Evolutionary conservation across 2,888 invertebrate genomes (phyloP).

Genomic region (Xanthia icteritia): DNA sequence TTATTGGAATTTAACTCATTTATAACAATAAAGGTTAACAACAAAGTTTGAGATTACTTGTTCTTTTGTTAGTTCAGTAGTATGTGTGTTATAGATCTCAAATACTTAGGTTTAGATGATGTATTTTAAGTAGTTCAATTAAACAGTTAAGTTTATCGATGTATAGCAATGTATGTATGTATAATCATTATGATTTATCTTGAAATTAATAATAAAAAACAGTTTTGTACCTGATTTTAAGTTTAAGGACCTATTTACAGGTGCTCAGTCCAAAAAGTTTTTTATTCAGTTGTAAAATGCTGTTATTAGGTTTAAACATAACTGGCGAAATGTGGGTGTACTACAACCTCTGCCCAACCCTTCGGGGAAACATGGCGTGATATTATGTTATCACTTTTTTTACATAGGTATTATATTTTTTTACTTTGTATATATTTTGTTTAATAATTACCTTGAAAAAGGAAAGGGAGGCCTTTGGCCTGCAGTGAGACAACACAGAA

Average conservation of each 20-base stretch:
- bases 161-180: slow-evolving; percentile 16
- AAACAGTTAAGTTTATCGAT: slow-evolving; percentile 30
- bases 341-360: too few species aligned
- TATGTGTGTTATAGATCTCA: slow-evolving; percentile 53
- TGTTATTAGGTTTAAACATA: background rate
- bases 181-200: background rate
- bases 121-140: slow-evolving; percentile 42
- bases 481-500: too few species aligned
- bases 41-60: slow-evolving; percentile 2
- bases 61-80: slow-evolving; percentile 14
- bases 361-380: too few species aligned
- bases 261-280: slow-evolving; percentile 40
- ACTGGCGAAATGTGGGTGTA: too few species aligned
- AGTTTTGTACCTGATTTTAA: slow-evolving; percentile 60
- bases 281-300: slow-evolving; percentile 25
- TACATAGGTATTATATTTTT: slow-evolving; percentile 4
- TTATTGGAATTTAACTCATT: slow-evolving; percentile 13
- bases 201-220: slow-evolving; percentile 18
- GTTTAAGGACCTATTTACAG: slow-evolving; percentile 29
- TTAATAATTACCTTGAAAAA: background rate
- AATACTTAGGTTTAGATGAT: slow-evolving; percentile 38
- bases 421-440: background rate
- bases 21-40: slow-evolving; percentile 11
- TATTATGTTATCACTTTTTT: background rate
- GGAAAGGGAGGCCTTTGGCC: too few species aligned